Evolutionary conservation across 1,140 invertebrate genomes (phyloP), one percentile per base, ranked within the genome.

Genomic region (Melitaea cinxia): DNA sequence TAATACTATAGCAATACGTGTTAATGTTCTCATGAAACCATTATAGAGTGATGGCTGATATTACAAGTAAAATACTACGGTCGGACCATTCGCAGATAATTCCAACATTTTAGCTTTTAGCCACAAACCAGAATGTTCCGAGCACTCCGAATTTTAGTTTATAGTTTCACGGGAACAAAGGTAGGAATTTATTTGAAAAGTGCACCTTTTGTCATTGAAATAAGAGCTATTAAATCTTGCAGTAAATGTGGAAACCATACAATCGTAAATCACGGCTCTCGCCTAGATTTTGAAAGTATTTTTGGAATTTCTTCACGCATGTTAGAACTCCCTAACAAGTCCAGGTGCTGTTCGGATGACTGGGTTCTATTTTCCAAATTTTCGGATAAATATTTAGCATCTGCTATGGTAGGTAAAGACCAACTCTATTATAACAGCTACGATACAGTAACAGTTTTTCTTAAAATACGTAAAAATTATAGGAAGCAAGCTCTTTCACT

Each of bases 21-120:
- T 39, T 39, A 14, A 39, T 39, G 35, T 39, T 14, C 47, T 50
- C 21, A 23, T 4, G 26, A 21, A 24, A 12, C 42, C 19, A 35
- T 53, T 53, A 54, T 7, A 54, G 21, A 33, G 26, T 30, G 24
- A 33, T 52, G 1, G 15, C n/a, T 19, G 21, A 47, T 10, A 47
- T 47, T 47, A 47, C 17, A 47, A 47, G 17, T 37, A 15, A 60
- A 52, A 50, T 50, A 49, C n/a, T 30, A 45, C 15, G 4, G 39
- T n/a, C 42, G 37, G 35, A 52, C 42, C 45, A 30, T 63, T 63
- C 28, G 26, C 37, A 39, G 53, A 58, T 23, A 58, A 58, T 28
- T 68, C 35, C 14, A 33, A 63, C 35, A 68, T 68, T 68, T 68
- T 52, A 63, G 47, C 15, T 57, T 55, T 63, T 68, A 59, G 65